Conservation (phyloP, 35 echinoderm and acorn worm species). For the Diadema setosum region DNA sequence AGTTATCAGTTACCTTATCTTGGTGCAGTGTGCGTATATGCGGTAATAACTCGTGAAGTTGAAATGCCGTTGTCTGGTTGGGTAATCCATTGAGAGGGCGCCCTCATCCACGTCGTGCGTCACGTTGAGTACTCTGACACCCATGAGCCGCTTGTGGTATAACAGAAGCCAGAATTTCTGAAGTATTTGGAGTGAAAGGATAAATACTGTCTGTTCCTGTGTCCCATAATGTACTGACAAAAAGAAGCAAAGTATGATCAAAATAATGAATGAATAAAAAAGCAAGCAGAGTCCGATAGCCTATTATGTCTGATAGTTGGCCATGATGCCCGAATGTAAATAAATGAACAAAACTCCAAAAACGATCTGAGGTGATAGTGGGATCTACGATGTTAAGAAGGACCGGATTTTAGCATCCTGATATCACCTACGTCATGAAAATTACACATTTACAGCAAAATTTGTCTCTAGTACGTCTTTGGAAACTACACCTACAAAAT, state of each 20-base stretch:
- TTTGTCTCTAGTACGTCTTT: no score
- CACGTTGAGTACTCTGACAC: neutral
- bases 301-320: neutral
- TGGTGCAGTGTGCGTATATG: constrained; percentile 4
- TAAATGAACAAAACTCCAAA: no score
- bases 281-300: neutral
- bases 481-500: no score
- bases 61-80: neutral
- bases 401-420: no score
- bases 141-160: constrained; percentile 15
- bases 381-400: no score
- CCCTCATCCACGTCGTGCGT: neutral
- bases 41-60: neutral
- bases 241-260: neutral
- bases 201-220: neutral
- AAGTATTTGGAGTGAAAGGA: neutral
- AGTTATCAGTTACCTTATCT: neutral
- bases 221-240: neutral
- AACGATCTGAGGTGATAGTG: no score
- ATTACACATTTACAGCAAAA: no score
- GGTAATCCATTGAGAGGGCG: neutral
- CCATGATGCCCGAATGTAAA: neutral
- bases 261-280: neutral
- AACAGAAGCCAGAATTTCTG: neutral
- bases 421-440: no score